phyloP scores from a whole-genome alignment of 2,888 invertebrate species.

The Hydraecia micacea region DNA sequence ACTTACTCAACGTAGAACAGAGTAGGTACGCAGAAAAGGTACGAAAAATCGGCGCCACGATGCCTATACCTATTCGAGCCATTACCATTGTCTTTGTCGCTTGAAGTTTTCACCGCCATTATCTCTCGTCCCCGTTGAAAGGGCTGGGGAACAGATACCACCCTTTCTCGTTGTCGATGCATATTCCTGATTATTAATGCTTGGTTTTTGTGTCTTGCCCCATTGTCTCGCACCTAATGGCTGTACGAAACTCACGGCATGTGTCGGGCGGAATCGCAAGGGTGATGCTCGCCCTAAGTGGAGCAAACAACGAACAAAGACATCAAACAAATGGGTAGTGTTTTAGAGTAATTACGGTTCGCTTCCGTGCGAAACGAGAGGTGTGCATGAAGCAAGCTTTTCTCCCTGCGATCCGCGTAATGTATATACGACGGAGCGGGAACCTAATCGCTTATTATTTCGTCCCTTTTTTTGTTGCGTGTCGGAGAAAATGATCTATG shows the following conservation, averaged over 20 bases:
- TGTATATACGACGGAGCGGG: conserved; percentile 69
- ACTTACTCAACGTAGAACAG: conserved; percentile 37
- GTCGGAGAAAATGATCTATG: conserved; percentile 81
- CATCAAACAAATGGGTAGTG: conserved; percentile 91
- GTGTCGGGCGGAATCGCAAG: conserved; percentile 86
- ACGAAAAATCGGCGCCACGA: conserved; percentile 68
- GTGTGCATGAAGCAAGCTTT: conserved; percentile 82
- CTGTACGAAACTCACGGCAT: conserved; percentile 85
- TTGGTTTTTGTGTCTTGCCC: conserved; percentile 87
- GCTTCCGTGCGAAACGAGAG: conserved; percentile 88
- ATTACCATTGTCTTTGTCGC: conserved; percentile 81
- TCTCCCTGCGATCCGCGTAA: conserved; percentile 77
- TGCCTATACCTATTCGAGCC: conserved; percentile 72
- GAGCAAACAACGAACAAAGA: conserved; percentile 90
- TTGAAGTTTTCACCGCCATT: conserved; percentile 82
- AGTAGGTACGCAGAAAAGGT: conserved; percentile 61
- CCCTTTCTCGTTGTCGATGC: conserved; percentile 84
- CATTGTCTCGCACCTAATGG: conserved; percentile 87
- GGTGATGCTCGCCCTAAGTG: conserved; percentile 89
- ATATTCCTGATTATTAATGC: conserved; percentile 90
- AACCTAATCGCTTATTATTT: conserved; percentile 85
- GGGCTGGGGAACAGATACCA: conserved; percentile 75
- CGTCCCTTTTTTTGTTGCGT: conserved; percentile 81
- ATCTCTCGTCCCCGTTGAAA: conserved; percentile 80
- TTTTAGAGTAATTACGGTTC: conserved; percentile 90